Base-by-base conservation (phyloP, 2,888 invertebrate species). In the Andrena haemorrhoa region DNA sequence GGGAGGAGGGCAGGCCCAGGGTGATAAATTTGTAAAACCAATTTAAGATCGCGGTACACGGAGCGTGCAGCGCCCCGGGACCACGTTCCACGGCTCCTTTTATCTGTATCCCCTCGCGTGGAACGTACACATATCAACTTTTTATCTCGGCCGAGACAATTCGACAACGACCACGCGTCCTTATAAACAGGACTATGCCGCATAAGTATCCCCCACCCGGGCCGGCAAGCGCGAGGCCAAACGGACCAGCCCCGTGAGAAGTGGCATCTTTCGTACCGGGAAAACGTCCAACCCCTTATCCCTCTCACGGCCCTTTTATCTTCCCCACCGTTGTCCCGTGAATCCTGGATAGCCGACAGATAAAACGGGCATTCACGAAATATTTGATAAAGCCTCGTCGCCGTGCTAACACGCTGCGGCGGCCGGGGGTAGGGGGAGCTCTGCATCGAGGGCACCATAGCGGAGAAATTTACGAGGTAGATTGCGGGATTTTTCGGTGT, bases 11-110 rank as follows among this genome's bases (percentile, higher is more conserved):
- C 26, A 61, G 31, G 72, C 74, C 29, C 51, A 60, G 51, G 76
- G 79, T 74, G 85, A 89, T 89, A 90, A 90, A 89, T 89, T 90
- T 82, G 87, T 87, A 79, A 88, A 87, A 89, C 78, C 87, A 90
- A 89, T 89, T 89, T 87, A 84, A 89, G 79, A 74, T 79, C 82
- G 84, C 82, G 82, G 82, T 81, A 76, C 71, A 70, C 68, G 83
- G 70, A 60, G 56, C 87, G 73, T 61, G 74, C 53, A 74, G 29
- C 74, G 74, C 51, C 51, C 69, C 29, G n/a, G 33, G 23, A 49
- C 70, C 41, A 53, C 74, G 86, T 73, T 74, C 71, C 41, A 20
- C 69, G 73, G 61, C 63, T 64, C 56, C 80, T 56, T 85, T 85
- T 86, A 87, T 87, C 87, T 75, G 64, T 49, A 51, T 71, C 73